Evolutionary conservation across 2,113 vertebrate genomes (phyloP), one percentile per base, ranked within the genome.

Genomic region (Rhabdomys dilectus): DNA sequence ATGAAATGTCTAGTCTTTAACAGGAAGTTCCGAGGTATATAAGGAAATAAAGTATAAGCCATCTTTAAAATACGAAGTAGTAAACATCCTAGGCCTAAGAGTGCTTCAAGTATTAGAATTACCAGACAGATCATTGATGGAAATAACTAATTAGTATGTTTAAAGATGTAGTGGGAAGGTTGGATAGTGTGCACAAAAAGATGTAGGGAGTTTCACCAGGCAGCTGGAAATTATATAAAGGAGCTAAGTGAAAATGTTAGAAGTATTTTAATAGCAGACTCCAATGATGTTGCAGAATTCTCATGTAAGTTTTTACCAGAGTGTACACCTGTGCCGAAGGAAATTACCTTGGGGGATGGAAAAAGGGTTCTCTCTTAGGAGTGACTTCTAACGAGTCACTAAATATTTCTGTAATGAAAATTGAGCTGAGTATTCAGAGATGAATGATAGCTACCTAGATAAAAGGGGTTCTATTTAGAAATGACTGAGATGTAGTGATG

Each of bases 381-480:
- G 22, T 48, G 42, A n/a, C n/a, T n/a, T n/a, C n/a, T n/a, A n/a
- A n/a, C n/a, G n/a, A n/a, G n/a, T n/a, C 68, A 68, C 42, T 39
- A 90, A 88, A 77, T 76, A 76, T 68, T 96, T 96, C 72, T 78
- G 4, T 91, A 42, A 31, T 64, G 64, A 86, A 60, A 88, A 58
- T 48, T 86, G 77, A 60, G 16, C 72, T 88, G 34, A 26, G 7
- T 51, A 42, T 62, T 89, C 86, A 66, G 73, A 7, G 86, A 31
- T 48, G 29, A 84, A 42, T 58, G 29, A 3, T 88, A 72, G n/a
- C 76, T 92, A 92, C 12, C 51, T 56, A 89, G 22, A 22, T 92
- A 24, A 80, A 92, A 15, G 2, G 48, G 53, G 17, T 90, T 84
- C 90, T 89, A 64, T 64, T 72, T 17, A 91, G 81, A 91, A 84